phyloP scores from a whole-genome alignment of 2,113 vertebrate genomes.

The Caracal caracal region DNA sequence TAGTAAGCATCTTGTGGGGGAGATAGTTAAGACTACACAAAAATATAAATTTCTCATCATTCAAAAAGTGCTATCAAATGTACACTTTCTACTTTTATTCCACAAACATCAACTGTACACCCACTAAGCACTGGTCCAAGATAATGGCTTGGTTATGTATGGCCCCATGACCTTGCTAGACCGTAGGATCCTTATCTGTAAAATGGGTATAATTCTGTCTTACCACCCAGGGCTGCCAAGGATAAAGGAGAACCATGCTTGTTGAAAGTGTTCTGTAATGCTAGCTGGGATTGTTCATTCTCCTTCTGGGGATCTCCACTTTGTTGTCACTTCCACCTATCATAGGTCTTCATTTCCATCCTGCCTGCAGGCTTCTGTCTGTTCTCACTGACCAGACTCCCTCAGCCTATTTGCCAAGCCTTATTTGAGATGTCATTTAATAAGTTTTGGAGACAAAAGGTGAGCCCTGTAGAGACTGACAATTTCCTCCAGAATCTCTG shows the following conservation, averaged over 20 bases:
- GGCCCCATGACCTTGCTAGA: background rate
- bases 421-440: constrained; percentile 42
- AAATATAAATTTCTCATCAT: background rate
- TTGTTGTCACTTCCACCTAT: background rate
- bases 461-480: background rate
- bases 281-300: background rate
- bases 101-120: background rate
- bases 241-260: background rate
- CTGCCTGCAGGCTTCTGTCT: background rate
- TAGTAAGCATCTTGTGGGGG: background rate
- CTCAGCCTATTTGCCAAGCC: background rate
- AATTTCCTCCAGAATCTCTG: background rate
- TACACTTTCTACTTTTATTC: background rate
- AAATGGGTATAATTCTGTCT: background rate
- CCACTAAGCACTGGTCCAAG: background rate
- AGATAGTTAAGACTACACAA: background rate
- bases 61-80: background rate
- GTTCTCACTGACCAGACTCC: background rate
- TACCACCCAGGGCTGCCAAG: background rate
- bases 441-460: background rate
- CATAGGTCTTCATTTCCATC: background rate
- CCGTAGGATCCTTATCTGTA: background rate
- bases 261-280: background rate
- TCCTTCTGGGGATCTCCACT: background rate
- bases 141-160: background rate